A percentile compares a stretch with the other conserved stretches of the same genome.
Evolutionary conservation across 2,888 invertebrate species (phyloP).

Genomic region (Alloplasta piceator): DNA sequence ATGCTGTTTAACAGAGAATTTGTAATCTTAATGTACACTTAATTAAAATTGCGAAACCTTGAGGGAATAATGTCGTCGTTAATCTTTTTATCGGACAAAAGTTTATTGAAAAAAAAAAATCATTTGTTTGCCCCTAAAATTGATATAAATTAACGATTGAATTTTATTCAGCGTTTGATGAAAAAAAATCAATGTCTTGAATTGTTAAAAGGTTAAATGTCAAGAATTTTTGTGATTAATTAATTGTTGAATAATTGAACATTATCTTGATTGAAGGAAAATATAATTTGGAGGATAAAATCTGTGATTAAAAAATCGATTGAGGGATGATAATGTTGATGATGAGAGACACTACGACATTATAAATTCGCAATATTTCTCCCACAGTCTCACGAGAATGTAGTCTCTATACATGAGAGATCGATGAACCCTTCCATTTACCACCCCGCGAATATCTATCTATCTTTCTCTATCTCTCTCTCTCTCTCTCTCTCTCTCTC

Average conservation of each 20-base stretch:
- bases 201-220: neutral
- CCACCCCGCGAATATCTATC: neutral
- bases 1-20: constrained; percentile 48
- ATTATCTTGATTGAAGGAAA: too few relatives aligned
- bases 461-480: too few relatives aligned
- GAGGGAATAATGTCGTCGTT: constrained; percentile 30
- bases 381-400: constrained; percentile 29
- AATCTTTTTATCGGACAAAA: neutral
- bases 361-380: constrained; percentile 39
- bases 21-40: constrained; percentile 37
- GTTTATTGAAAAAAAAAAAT: neutral
- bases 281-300: too few relatives aligned
- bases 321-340: neutral
- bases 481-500: neutral
- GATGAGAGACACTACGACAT: constrained; percentile 41
- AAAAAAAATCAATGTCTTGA: neutral
- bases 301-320: too few relatives aligned
- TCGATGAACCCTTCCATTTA: constrained; percentile 55
- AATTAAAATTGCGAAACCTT: constrained; percentile 20
- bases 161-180: too few relatives aligned
- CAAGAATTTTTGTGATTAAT: neutral
- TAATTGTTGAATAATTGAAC: too few relatives aligned
- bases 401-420: constrained; percentile 51
- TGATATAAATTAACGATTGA: neutral
- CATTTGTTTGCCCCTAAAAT: neutral